Evolutionary conservation across 2,888 invertebrate genomes (phyloP).

Genomic region (Leucoptera coffeella): DNA sequence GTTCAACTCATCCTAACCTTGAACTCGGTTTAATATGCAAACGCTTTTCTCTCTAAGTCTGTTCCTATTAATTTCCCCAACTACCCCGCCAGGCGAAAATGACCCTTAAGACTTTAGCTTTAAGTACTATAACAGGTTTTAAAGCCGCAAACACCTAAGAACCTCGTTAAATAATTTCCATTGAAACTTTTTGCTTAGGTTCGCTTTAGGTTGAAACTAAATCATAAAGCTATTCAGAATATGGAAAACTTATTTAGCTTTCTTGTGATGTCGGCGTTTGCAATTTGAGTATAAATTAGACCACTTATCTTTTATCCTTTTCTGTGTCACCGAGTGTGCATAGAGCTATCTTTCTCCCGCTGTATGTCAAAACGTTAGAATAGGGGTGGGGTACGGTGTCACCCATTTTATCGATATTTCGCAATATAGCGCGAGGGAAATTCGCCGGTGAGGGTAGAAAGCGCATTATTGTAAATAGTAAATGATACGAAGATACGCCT

Average conservation of each 20-base stretch:
- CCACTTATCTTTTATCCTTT: constrained; percentile 43
- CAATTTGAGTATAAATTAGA: constrained; percentile 55
- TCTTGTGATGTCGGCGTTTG: constrained; percentile 52
- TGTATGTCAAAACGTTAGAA: constrained; percentile 16
- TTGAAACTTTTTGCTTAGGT: no score
- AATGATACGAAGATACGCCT: no score
- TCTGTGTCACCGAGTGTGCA: constrained; percentile 12
- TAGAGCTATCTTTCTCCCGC: constrained; percentile 21
- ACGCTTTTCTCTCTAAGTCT: constrained; percentile 51
- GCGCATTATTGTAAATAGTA: no score
- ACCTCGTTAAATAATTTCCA: no score
- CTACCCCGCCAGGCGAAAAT: constrained; percentile 13
- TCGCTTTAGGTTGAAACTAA: constrained; percentile 16
- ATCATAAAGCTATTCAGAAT: constrained; percentile 18
- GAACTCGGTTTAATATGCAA: constrained; percentile 48
- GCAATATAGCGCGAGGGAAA: constrained; percentile 23
- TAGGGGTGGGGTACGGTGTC: constrained; percentile 39
- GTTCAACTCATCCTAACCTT: constrained; percentile 35
- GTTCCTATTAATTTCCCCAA: constrained; percentile 47
- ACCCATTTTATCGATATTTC: constrained; percentile 45
- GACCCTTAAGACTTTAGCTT: no score
- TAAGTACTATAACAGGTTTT: no score
- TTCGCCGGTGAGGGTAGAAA: constrained; percentile 14
- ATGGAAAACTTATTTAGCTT: constrained; percentile 44
- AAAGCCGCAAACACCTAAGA: no score